These are phyloP conservation scores for Syrphus vitripennis DNA, from an alignment of 2,888 invertebrate species.

Conservation along the genomic window DNA sequence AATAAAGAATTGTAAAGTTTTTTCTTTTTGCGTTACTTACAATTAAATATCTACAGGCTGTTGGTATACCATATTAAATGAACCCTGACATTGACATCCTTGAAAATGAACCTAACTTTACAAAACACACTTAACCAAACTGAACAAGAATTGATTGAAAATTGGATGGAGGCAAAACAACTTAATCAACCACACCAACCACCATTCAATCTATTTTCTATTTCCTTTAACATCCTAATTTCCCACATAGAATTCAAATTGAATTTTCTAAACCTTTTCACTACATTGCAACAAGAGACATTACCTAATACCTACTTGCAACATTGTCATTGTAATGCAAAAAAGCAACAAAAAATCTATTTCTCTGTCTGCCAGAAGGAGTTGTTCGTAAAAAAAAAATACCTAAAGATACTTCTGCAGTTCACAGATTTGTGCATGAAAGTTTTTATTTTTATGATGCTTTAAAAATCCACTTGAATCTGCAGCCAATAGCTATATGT, in stretches of 20 bases:
- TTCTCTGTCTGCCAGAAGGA: background rate
- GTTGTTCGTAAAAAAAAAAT: background rate
- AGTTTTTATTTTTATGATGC: background rate
- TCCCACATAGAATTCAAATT: background rate
- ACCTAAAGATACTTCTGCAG: background rate
- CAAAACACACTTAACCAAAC: background rate
- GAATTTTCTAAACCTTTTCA: background rate
- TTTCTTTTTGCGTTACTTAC: background rate
- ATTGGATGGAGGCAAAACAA: background rate
- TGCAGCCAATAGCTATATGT: background rate
- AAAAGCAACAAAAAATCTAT: background rate
- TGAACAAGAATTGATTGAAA: background rate
- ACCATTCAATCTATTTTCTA: slow-evolving; percentile 13
- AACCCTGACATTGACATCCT: background rate
- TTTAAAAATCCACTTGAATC: background rate
- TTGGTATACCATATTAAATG: background rate
- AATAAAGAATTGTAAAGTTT: background rate
- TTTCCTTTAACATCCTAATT: background rate
- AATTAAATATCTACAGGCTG: background rate
- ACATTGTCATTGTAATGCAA: background rate
- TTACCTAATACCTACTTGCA: background rate
- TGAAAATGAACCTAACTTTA: background rate
- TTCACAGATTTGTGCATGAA: background rate
- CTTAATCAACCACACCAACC: slow-evolving; percentile 12
- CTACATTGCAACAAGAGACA: background rate